Evolutionary conservation across 2,113 vertebrate species (phyloP), one percentile per base, ranked within the genome.

Genomic region (Menidia beryllina): DNA sequence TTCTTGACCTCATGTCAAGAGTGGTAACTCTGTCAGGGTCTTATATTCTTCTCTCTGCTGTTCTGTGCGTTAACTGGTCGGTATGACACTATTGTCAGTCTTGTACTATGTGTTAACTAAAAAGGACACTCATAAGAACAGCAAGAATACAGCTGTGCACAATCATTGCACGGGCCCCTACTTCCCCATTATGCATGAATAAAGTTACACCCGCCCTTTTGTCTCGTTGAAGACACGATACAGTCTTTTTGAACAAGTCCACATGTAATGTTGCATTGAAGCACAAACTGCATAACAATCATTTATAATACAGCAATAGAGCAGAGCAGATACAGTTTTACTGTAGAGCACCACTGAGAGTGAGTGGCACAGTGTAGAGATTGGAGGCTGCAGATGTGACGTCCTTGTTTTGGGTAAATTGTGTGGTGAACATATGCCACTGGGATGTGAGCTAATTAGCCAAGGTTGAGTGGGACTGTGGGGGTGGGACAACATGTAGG

Each of bases 381-480:
- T 54, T 57, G 72, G 79, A 75, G 59, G 17, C 69, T 86, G 86
- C 78, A 80, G 87, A 75, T 77, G 84, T 82, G 81, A 78, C 71
- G 89, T 87, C 91, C 91, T 88, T 90, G 87, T 86, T 87, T 73
- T 75, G 75, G 71, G 81, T 86, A 85, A 77, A 81, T 78, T 71
- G 81, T 60, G 82, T 81, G 77, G 78, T 79, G 84, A 89, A 86
- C 88, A 88, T 86, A 72, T 84, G 83, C 91, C 77, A 69, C 78
- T 64, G 82, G 86, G 91, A 89, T 67, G 75, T 80, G 82, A 84
- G 75, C 86, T 91, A 91, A 92, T 92, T 90, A 91, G 77, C 77
- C 85, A 89, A 91, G 91, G 89, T 88, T 88, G 87, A 88, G 83
- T 69, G 77, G 77, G 77, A 87, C 88, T 56, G 77, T 36, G 41